Evolutionary conservation across 2,888 invertebrate species (phyloP).

Genomic region (Schrankia costaestrigalis): DNA sequence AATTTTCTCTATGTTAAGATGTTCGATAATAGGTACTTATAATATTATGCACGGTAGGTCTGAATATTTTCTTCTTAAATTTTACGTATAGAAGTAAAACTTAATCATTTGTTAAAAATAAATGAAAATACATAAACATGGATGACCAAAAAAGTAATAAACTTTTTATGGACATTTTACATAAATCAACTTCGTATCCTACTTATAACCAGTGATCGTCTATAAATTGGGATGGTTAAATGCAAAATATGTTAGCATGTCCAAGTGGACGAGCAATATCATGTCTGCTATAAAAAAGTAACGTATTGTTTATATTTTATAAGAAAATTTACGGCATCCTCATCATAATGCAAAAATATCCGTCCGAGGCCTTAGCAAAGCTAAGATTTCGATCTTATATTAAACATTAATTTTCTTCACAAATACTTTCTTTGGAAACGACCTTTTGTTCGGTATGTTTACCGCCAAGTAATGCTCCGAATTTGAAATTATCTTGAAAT

Average conservation of each 20-base stretch:
- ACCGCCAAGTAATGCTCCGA: constrained; percentile 30
- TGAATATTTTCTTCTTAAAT: too few relatives aligned
- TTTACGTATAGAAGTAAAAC: too few relatives aligned
- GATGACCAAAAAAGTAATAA: too few relatives aligned
- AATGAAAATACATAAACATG: too few relatives aligned
- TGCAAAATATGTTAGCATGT: constrained; percentile 2
- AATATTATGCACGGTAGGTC: too few relatives aligned
- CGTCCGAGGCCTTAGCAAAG: constrained; percentile 27
- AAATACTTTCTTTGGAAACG: constrained; percentile 38
- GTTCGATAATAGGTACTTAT: too few relatives aligned
- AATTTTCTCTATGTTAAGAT: too few relatives aligned
- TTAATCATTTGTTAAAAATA: too few relatives aligned
- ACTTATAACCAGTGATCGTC: constrained; percentile 2
- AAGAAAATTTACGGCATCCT: constrained; percentile 26
- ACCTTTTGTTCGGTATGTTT: constrained; percentile 41
- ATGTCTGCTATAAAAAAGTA: constrained; percentile 10
- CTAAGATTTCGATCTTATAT: constrained; percentile 44
- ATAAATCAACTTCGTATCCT: constrained; percentile 1
- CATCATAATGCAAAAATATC: constrained; percentile 39
- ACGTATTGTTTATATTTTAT: constrained; percentile 29
- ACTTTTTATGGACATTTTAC: background rate
- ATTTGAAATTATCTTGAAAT: constrained; percentile 40
- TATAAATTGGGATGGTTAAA: constrained; percentile 4
- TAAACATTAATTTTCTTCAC: constrained; percentile 45
- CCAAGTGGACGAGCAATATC: constrained; percentile 11